These are phyloP conservation scores for Sarcophaga caerulescens DNA, from an alignment of 2,888 invertebrate species.

Conservation along the genomic window DNA sequence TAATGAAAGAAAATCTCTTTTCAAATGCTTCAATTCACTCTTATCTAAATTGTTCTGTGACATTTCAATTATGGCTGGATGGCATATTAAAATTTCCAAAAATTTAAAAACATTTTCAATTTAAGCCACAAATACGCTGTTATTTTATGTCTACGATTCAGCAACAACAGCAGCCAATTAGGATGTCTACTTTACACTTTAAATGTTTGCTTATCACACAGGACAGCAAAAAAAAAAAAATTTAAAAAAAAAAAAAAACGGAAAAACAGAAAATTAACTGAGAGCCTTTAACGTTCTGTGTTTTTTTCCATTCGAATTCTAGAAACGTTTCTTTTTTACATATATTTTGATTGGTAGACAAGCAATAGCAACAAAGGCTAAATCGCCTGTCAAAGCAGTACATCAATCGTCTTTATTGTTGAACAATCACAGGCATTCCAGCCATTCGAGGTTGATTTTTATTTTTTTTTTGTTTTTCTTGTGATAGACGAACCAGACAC, in stretches of 20 bases:
- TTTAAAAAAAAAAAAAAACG: background rate
- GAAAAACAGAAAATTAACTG: background rate
- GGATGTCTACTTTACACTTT: slow-evolving; percentile 31
- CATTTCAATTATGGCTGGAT: slow-evolving; percentile 8
- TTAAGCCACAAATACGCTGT: background rate
- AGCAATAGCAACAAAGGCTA: slow-evolving; percentile 49
- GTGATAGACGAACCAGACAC: slow-evolving; percentile 20
- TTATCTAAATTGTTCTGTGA: background rate
- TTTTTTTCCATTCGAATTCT: background rate
- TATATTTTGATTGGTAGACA: slow-evolving; percentile 37
- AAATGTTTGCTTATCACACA: slow-evolving; percentile 1
- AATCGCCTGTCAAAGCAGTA: slow-evolving; percentile 44
- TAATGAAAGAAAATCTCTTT: no score
- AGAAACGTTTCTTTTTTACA: background rate
- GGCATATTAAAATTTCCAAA: background rate
- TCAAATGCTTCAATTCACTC: no score
- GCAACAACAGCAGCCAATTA: slow-evolving; percentile 38
- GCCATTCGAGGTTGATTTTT: background rate
- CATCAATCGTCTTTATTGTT: slow-evolving; percentile 26
- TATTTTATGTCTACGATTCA: background rate
- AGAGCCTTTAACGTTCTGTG: slow-evolving; percentile 1
- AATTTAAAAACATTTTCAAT: background rate
- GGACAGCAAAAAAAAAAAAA: background rate
- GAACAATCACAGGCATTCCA: slow-evolving; percentile 4
- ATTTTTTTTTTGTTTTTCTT: no score